Evolutionary conservation across 2,797 vertebrate species (phyloP), one percentile per base, ranked within the genome.

Genomic region (Phyllotis vaccarum): DNA sequence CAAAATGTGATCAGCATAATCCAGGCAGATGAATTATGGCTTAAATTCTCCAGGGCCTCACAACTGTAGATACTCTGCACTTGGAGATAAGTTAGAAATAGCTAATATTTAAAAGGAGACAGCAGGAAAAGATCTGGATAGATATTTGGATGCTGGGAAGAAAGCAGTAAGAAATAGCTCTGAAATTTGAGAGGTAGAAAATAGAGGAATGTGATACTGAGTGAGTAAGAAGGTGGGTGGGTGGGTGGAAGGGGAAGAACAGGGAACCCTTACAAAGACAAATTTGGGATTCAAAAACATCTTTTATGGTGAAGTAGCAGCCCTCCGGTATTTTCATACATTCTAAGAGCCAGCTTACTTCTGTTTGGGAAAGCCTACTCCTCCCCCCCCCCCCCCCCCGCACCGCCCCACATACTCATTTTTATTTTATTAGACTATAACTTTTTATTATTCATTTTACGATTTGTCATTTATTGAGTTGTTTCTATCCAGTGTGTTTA

Each of bases 371-470:
- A 54, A 97, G 62, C 16, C 60, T 27, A 62, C 27, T 58, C 56
- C 56, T 1, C 56, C 56, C 56, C 5, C 56, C 19, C 56, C n/a
- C n/a, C 27, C 29, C 37, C 68, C 86, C 56, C 74, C 91, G 13
- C 62, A 21, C 27, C 11, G 27, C 27, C 9, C 19, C 10, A 6
- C 34, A 31, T 90, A 29, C 72, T 29, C 90, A 29, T 90, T 97
- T 81, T 97, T 94, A 86, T 93, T 97, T 97, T 97, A 98, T 96
- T 90, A 96, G 94, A 94, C 92, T 88, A 85, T 96, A 97, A 96
- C 91, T 96, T 97, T 97, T 98, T 96, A 97, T 93, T 96, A 97
- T 97, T 97, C 96, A 96, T 93, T 97, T 97, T 97, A 97, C 90
- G 96, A 11, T 95, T 96, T 95, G 94, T 95, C 92, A 79, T 95